Percentiles rank a stretch among this genome's conserved stretches.
Evolutionary conservation across 2,797 vertebrate genomes (phyloP).

Genomic region (Atherinosoma microstoma): DNA sequence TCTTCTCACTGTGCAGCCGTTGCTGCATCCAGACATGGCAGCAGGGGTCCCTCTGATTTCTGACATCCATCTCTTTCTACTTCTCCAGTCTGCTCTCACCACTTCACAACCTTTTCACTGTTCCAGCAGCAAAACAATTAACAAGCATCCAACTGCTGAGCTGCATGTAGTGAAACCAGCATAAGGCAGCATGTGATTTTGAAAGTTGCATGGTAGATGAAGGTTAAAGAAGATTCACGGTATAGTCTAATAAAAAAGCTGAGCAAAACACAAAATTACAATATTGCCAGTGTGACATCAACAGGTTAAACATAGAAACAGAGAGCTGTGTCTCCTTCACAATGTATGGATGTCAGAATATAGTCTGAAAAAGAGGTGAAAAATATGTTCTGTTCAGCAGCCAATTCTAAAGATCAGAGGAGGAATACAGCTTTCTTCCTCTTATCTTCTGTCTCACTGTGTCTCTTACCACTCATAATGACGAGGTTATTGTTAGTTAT

Average conservation of each 20-base stretch:
- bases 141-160: conserved; percentile 42
- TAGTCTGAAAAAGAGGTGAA: not conserved
- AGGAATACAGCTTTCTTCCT: conserved; percentile 18
- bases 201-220: conserved; percentile 35
- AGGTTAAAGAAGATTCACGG: conserved; percentile 7
- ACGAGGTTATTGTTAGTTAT: conserved; percentile 63
- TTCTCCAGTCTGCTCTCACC: conserved; percentile 26
- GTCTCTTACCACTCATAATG: conserved; percentile 30
- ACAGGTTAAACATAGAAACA: conserved; percentile 47
- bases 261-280: conserved; percentile 12
- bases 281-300: conserved; percentile 40
- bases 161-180: conserved; percentile 31
- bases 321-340: not conserved
- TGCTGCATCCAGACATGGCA: conserved; percentile 73
- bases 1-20: conserved; percentile 57
- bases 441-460: conserved; percentile 6
- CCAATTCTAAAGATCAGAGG: conserved; percentile 30
- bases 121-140: conserved; percentile 57
- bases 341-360: not conserved
- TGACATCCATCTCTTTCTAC: conserved; percentile 42
- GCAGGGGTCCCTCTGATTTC: conserved; percentile 69
- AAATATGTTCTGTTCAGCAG: conserved; percentile 7
- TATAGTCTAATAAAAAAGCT: not conserved
- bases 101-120: conserved; percentile 27
- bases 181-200: conserved; percentile 37